phyloP scores from a whole-genome alignment of 2,113 vertebrate species.

The Mystacornis crossleyi region DNA sequence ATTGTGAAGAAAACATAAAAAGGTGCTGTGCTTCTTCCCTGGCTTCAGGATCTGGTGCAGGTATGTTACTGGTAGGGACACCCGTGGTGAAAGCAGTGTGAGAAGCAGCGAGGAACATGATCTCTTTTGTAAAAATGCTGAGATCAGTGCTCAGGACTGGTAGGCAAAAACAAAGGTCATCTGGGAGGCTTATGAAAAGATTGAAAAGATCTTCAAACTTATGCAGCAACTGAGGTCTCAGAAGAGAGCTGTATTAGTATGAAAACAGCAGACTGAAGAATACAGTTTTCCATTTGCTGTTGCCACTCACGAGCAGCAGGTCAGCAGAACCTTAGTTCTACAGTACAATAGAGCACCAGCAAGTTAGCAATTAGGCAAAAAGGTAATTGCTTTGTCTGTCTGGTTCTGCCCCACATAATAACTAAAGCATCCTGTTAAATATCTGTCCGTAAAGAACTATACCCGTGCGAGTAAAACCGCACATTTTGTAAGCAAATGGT shows the following conservation, averaged over 20 bases:
- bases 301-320: neutral
- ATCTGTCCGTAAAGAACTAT: neutral
- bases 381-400: neutral
- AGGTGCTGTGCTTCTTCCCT: neutral
- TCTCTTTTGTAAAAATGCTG: fast-evolving
- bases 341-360: fast-evolving
- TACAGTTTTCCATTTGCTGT: fast-evolving
- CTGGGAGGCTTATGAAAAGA: neutral
- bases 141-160: neutral
- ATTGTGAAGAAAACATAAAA: neutral
- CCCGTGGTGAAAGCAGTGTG: neutral
- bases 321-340: neutral
- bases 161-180: neutral
- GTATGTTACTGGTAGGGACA: neutral
- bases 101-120: neutral
- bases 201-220: neutral
- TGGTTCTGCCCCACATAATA: fast-evolving
- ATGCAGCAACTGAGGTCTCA: neutral
- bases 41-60: neutral
- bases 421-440: neutral
- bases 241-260: neutral
- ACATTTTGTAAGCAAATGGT: neutral
- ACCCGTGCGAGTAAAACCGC: neutral
- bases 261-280: neutral
- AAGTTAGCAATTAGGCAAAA: neutral